phyloP scores from a whole-genome alignment of 2,797 vertebrate genomes.

The Darevskia nairensis region DNA sequence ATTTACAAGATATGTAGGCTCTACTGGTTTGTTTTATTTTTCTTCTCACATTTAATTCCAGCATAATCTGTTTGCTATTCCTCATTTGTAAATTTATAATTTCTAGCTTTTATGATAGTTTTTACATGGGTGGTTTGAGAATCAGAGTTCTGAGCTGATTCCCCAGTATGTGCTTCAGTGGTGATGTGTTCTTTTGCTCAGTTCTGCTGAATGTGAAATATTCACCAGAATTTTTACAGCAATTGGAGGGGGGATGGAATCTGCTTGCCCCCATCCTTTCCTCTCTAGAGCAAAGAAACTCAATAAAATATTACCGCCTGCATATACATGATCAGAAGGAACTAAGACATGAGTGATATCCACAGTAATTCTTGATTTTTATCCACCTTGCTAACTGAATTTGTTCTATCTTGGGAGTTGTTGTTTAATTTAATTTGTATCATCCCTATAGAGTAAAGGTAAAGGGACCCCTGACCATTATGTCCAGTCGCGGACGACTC shows the following conservation, averaged over 20 bases:
- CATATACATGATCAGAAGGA: not conserved
- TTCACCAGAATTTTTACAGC: slow-evolving; percentile 40
- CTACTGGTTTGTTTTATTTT: not conserved
- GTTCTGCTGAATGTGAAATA: slow-evolving; percentile 33
- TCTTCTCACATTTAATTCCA: not conserved
- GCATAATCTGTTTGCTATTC: not conserved
- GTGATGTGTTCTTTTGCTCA: slow-evolving; percentile 27
- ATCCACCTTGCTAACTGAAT: not conserved
- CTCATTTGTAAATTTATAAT: not conserved
- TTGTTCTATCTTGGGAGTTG: not conserved
- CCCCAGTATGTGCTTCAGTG: slow-evolving; percentile 5
- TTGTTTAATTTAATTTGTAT: not conserved
- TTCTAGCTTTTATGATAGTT: not conserved
- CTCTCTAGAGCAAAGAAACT: slow-evolving; percentile 17
- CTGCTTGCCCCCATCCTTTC: not conserved
- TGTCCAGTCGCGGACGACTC: no score
- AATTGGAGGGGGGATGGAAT: not conserved
- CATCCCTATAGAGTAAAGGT: no score
- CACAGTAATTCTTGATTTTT: accelerated
- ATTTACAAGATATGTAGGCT: not conserved
- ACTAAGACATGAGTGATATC: not conserved
- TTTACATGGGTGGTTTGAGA: not conserved
- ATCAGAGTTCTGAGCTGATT: not conserved
- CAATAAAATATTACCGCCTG: not conserved
- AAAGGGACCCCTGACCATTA: no score